These are phyloP conservation scores for Prunella himalayana DNA, from an alignment of 2,113 vertebrate genomes.

Conservation along the genomic window DNA sequence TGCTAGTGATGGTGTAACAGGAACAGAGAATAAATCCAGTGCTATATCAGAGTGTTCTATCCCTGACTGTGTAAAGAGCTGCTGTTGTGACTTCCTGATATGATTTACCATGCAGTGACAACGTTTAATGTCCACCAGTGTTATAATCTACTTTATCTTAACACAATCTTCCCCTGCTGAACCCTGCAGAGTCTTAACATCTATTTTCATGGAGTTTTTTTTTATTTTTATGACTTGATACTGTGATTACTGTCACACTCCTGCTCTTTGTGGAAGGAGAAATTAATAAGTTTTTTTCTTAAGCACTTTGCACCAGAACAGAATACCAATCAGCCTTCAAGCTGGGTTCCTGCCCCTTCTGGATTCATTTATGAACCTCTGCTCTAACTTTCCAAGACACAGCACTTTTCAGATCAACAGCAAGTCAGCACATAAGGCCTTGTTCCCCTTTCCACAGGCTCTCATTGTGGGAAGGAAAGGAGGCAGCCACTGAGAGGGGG, in stretches of 20 bases:
- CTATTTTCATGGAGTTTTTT: conserved; percentile 56
- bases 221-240: conserved; percentile 67
- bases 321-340: conserved; percentile 56
- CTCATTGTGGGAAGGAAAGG: neutral
- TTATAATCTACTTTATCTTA: conserved; percentile 77
- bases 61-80: neutral
- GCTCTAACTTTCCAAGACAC: conserved; percentile 11
- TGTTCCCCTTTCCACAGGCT: neutral
- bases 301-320: conserved; percentile 29
- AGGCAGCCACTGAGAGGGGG: neutral
- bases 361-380: conserved; percentile 23
- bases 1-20: neutral
- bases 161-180: conserved; percentile 71
- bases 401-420: neutral
- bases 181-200: conserved; percentile 63
- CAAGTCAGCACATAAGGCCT: neutral
- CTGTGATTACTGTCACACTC: conserved; percentile 68
- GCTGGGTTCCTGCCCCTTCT: neutral
- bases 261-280: conserved; percentile 65
- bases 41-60: neutral
- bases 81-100: conserved; percentile 51
- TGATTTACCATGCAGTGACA: conserved; percentile 64
- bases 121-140: conserved; percentile 45
- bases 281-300: conserved; percentile 74
- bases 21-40: neutral